A percentile compares a stretch with the other conserved stretches of the same genome.
phyloP scores from a whole-genome alignment of 92 coral and sea anemone genomes.

The Parazoanthus darwini region DNA sequence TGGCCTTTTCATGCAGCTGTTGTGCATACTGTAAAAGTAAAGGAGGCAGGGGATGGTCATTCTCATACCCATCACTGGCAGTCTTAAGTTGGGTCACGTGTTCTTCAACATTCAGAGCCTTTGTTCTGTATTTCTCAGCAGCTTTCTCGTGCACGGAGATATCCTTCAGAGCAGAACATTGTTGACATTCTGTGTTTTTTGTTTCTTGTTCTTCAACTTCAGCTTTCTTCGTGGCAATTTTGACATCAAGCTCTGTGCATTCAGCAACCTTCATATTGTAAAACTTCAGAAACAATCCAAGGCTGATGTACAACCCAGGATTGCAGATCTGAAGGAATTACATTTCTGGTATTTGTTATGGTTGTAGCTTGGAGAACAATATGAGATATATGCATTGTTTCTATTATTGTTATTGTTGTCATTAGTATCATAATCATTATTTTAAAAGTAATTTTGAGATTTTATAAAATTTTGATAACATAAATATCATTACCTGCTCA shows the following conservation, averaged over 20 bases:
- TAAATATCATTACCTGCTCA: conserved; percentile 8
- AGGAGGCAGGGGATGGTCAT: not conserved
- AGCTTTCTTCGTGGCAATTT: not conserved
- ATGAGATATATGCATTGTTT: too few relatives aligned
- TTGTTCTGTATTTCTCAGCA: not conserved
- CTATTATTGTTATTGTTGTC: too few relatives aligned
- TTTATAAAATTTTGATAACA: not conserved
- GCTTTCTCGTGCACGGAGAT: not conserved
- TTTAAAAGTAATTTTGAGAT: too few relatives aligned
- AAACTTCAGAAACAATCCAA: conserved; percentile 27
- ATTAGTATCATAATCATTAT: not conserved
- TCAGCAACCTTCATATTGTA: not conserved
- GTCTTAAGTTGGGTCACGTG: not conserved
- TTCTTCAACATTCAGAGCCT: not conserved
- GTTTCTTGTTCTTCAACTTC: not conserved
- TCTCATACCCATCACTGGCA: not conserved
- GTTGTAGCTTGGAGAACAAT: not conserved
- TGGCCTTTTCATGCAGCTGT: not conserved
- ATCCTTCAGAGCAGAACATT: not conserved
- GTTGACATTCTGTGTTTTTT: not conserved
- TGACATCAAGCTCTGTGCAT: not conserved
- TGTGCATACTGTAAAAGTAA: not conserved
- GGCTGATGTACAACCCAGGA: conserved; percentile 27
- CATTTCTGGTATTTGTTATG: not conserved
- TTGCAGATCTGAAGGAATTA: conserved; percentile 28